A percentile compares a stretch with the other conserved stretches of the same genome.
Evolutionary conservation across 2,797 vertebrate species (phyloP).

Genomic region (Rhinatrema bivittatum): DNA sequence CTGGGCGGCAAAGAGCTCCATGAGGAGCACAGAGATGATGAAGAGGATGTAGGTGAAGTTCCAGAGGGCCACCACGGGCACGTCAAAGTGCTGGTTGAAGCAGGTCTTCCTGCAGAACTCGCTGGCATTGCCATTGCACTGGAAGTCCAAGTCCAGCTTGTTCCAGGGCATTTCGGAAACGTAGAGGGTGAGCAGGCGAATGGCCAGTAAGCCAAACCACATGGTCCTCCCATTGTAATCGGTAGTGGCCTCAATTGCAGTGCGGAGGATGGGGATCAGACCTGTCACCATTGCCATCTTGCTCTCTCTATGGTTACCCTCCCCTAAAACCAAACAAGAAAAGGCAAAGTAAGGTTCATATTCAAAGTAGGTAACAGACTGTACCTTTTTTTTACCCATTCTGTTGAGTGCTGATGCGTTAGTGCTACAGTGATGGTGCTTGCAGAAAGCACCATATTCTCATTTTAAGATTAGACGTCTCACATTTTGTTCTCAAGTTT

Average conservation of each 20-base stretch:
- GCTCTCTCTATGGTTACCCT: too few relatives aligned
- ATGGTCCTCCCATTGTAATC: conserved; percentile 7
- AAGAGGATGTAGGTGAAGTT: conserved; percentile 13
- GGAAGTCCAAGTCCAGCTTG: conserved; percentile 12
- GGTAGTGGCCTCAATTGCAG: conserved; percentile 35
- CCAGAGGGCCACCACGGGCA: conserved; percentile 6
- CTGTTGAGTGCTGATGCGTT: too few relatives aligned
- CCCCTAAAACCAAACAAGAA: not conserved
- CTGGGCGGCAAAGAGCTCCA: conserved; percentile 14
- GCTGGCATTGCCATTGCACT: conserved; percentile 7
- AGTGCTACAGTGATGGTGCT: too few relatives aligned
- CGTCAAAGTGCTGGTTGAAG: conserved; percentile 13
- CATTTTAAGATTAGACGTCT: too few relatives aligned
- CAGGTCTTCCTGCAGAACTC: conserved; percentile 16
- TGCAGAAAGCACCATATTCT: too few relatives aligned
- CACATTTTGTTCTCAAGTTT: too few relatives aligned
- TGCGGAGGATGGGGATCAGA: conserved; percentile 47
- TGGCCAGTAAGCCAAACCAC: conserved; percentile 20
- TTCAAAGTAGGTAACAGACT: too few relatives aligned
- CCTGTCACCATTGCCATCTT: conserved; percentile 44
- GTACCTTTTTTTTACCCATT: too few relatives aligned
- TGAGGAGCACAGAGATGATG: conserved; percentile 7
- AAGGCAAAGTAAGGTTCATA: too few relatives aligned
- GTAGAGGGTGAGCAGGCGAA: conserved; percentile 15
- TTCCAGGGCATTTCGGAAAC: conserved; percentile 19